Evolutionary conservation across 1,140 invertebrate genomes (phyloP), one percentile per base, ranked within the genome.

Genomic region (Heliconius melpomene): DNA sequence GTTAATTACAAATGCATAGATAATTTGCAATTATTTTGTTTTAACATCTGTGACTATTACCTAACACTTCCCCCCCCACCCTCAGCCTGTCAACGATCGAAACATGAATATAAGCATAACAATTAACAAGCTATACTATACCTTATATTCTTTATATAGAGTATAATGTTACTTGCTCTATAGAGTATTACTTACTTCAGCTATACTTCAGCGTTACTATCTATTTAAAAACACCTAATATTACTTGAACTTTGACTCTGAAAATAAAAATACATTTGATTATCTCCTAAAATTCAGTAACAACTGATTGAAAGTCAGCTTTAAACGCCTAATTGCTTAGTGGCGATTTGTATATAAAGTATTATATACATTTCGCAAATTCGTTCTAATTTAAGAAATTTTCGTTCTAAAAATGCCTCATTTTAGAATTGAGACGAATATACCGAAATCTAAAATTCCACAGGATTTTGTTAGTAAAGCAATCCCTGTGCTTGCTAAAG

Each of bases 341-440:
- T 46, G 40, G 3, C 0, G 20, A 23, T 57, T 57, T 23, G 54
- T 57, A 23, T 9, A n/a, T n/a, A 57, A 18, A 52, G 16, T 18
- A 52, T 20, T 52, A 7, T 52, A 52, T 52, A 52, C 16, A 52
- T 20, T 52, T 52, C 7, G 18, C 7, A 52, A 52, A 52, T 52
- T 52, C 50, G 18, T 52, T 20, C 16, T 52, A 52, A 52, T 7
- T 52, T 52, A 11, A 60, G n/a, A 23, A 11, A 60, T 23, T 60
- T 11, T 60, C 23, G 54, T 60, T 23, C 3, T 60, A 60, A 87
- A 79, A 79, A 97, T 97, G 96, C 96, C 96, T 5, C 95, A 95
- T 87, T 95, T 97, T 74, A 94, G 95, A 79, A 92, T 97, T 60
- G 95, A 96, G 91, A 97, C 96, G 0, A 97, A 97, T 88, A 88